A percentile compares a stretch with the other conserved stretches of the same genome.
These are phyloP conservation scores for Porites cylindrica DNA, from an alignment of 92 coral and sea anemone species.

Conservation along the genomic window DNA sequence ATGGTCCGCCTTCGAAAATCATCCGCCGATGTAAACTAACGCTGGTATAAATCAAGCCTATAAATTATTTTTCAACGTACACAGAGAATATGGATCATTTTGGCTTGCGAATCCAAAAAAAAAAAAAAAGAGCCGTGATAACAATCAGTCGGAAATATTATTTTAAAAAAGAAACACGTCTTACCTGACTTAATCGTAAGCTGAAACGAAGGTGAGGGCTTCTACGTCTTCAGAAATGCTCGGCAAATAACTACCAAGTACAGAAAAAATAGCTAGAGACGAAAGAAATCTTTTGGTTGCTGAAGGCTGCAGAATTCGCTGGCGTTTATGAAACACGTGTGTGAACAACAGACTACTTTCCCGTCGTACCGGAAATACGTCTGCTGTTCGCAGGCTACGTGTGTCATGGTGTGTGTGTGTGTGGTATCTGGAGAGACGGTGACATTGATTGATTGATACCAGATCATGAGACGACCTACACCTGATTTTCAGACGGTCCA, in stretches of 20 bases:
- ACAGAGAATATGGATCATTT: not conserved
- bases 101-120: too few relatives aligned
- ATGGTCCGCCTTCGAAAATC: too few relatives aligned
- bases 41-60: not conserved
- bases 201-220: constrained; percentile 5
- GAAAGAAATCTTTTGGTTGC: constrained; percentile 2
- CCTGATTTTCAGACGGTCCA: constrained; percentile 4
- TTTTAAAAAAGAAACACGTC: not conserved
- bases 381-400: too few relatives aligned
- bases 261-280: constrained; percentile 25
- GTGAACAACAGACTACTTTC: too few relatives aligned
- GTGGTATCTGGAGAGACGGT: not conserved
- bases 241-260: not conserved
- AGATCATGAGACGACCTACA: not conserved
- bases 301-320: constrained; percentile 2
- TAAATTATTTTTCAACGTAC: not conserved
- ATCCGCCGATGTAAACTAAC: not conserved
- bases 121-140: not conserved
- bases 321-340: constrained; percentile 4
- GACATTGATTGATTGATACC: constrained; percentile 8
- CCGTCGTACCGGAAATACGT: too few relatives aligned
- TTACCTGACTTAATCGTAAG: not conserved
- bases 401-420: not conserved
- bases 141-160: not conserved
- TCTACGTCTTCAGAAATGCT: constrained; percentile 6